These are phyloP conservation scores for Branchellion lobata DNA, from an alignment of 2,888 invertebrate species.

Conservation along the genomic window DNA sequence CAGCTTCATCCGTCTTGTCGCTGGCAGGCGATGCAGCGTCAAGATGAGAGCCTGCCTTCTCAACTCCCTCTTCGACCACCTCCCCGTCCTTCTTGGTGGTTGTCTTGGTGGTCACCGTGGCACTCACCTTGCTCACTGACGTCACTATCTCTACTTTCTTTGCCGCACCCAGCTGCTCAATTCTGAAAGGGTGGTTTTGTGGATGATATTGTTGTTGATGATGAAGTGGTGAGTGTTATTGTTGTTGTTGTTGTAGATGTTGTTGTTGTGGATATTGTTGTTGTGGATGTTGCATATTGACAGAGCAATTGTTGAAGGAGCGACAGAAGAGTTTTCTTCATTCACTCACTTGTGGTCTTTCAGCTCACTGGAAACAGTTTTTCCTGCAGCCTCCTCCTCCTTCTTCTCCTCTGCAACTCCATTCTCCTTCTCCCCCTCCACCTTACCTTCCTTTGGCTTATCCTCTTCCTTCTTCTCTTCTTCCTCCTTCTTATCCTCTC, in stretches of 20 bases:
- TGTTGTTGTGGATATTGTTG: too few species aligned
- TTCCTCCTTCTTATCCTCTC: background rate
- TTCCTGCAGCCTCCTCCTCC: background rate
- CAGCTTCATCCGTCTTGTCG: slow-evolving; percentile 40
- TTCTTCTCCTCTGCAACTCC: background rate
- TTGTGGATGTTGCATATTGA: too few species aligned
- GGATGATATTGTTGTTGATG: too few species aligned
- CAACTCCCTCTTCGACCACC: background rate
- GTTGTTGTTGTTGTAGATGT: too few species aligned
- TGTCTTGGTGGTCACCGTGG: slow-evolving; percentile 3
- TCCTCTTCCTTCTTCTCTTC: background rate
- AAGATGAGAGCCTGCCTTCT: background rate
- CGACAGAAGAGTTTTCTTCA: too few species aligned
- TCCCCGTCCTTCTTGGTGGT: slow-evolving; percentile 36
- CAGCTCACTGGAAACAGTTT: slow-evolving; percentile 27
- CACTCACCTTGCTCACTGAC: background rate
- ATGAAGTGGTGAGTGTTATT: too few species aligned
- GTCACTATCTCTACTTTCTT: slow-evolving; percentile 38
- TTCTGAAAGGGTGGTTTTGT: too few species aligned
- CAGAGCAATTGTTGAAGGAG: too few species aligned
- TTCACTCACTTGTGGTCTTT: slow-evolving; percentile 36
- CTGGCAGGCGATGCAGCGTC: background rate
- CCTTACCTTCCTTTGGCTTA: background rate
- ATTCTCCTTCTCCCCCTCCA: background rate
- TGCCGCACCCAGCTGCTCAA: slow-evolving; percentile 23